These are phyloP conservation scores for Corvus moneduloides DNA, from an alignment of 2,113 vertebrate species.

Conservation along the genomic window DNA sequence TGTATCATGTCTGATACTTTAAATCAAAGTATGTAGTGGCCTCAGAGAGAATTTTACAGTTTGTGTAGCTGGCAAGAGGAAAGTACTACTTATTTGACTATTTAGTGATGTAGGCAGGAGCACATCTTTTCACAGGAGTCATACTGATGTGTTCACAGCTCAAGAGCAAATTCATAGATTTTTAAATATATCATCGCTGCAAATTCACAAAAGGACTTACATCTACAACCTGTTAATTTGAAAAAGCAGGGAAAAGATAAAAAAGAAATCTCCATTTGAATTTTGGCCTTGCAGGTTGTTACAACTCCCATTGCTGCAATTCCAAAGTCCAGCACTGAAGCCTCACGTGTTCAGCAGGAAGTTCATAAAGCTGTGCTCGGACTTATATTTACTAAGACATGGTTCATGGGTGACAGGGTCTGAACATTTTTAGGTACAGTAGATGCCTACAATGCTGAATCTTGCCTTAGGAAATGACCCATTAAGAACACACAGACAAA, in stretches of 20 bases:
- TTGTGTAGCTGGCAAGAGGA: not conserved
- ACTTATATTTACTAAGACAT: not conserved
- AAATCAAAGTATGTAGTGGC: not conserved
- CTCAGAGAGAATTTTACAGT: not conserved
- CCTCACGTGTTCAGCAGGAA: not conserved
- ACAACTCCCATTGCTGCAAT: not conserved
- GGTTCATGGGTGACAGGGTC: not conserved
- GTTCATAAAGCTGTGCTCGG: not conserved
- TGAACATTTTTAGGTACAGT: not conserved
- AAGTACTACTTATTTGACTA: not conserved
- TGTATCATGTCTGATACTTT: not conserved
- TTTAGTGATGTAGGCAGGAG: not conserved
- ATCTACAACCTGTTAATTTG: not conserved
- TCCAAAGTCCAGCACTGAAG: not conserved
- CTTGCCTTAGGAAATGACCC: not conserved
- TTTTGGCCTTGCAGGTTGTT: not conserved
- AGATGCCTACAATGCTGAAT: not conserved
- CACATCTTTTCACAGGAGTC: not conserved
- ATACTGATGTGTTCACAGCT: not conserved
- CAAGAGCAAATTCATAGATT: not conserved
- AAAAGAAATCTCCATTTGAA: not conserved
- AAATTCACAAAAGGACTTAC: not conserved
- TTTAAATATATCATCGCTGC: not conserved
- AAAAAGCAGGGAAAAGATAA: not conserved
- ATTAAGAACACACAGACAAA: not conserved